Evolutionary conservation across 2,113 vertebrate species (phyloP).

Genomic region (Anarhynchus alexandrinus): DNA sequence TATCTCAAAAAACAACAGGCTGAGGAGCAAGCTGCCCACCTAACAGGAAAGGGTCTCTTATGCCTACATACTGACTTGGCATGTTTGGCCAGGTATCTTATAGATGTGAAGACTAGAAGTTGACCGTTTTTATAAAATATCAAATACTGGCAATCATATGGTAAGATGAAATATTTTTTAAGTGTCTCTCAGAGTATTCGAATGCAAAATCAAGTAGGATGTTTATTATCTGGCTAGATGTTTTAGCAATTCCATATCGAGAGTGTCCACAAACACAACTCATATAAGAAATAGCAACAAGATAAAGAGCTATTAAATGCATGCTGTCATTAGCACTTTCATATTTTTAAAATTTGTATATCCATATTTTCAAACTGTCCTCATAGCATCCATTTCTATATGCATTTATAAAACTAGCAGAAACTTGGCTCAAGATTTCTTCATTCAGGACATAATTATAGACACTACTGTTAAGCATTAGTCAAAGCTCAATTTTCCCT

Average conservation of each 20-base stretch:
- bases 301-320: not conserved
- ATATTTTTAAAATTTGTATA: not conserved
- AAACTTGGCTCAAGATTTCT: not conserved
- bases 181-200: not conserved
- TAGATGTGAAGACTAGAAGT: not conserved
- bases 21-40: not conserved
- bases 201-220: not conserved
- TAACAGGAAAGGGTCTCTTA: not conserved
- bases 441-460: not conserved
- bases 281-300: not conserved
- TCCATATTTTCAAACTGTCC: not conserved
- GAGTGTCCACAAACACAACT: not conserved
- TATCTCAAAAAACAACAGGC: not conserved
- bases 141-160: not conserved
- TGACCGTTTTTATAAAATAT: not conserved
- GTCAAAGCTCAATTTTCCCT: not conserved
- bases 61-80: not conserved
- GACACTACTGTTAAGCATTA: not conserved
- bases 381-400: not conserved
- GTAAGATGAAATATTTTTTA: not conserved
- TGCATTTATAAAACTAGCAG: not conserved
- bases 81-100: not conserved
- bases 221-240: not conserved
- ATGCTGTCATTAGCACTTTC: not conserved
- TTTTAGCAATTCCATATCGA: not conserved